A percentile compares a stretch with the other conserved stretches of the same genome.
These are phyloP conservation scores for Macrophya alboannulata DNA, from an alignment of 2,888 invertebrate genomes.

Conservation along the genomic window DNA sequence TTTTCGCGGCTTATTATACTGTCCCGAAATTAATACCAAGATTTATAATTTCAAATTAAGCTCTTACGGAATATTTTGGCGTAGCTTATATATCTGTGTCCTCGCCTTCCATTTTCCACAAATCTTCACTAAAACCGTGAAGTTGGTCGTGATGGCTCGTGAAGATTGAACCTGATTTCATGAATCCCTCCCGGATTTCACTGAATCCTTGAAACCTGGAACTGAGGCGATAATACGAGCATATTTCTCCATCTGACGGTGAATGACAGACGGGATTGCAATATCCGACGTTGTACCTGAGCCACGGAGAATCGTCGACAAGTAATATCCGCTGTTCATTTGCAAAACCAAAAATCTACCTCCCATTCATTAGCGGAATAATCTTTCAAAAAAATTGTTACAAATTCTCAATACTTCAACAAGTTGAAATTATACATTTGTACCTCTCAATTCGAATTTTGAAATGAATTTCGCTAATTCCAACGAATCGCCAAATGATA, in stretches of 20 bases:
- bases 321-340: constrained; percentile 20
- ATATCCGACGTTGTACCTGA: constrained; percentile 30
- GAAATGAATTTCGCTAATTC: no score
- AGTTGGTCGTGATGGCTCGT: background rate
- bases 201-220: constrained; percentile 32
- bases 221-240: constrained; percentile 45
- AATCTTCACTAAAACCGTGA: background rate
- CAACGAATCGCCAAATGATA: no score
- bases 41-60: background rate
- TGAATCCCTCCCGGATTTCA: background rate
- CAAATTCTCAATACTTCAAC: background rate
- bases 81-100: background rate
- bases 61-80: background rate
- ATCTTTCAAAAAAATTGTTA: background rate
- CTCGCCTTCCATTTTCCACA: background rate
- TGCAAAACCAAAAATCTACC: background rate
- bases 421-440: no score
- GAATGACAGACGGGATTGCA: constrained; percentile 44
- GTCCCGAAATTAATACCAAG: background rate
- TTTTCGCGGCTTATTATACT: background rate
- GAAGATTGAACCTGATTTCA: constrained; percentile 33
- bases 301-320: background rate
- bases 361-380: background rate
- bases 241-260: constrained; percentile 33
- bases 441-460: background rate